Percentiles rank a stretch among this genome's conserved stretches.
Evolutionary conservation across 2,113 vertebrate genomes (phyloP).

Genomic region (Siniperca knerii): DNA sequence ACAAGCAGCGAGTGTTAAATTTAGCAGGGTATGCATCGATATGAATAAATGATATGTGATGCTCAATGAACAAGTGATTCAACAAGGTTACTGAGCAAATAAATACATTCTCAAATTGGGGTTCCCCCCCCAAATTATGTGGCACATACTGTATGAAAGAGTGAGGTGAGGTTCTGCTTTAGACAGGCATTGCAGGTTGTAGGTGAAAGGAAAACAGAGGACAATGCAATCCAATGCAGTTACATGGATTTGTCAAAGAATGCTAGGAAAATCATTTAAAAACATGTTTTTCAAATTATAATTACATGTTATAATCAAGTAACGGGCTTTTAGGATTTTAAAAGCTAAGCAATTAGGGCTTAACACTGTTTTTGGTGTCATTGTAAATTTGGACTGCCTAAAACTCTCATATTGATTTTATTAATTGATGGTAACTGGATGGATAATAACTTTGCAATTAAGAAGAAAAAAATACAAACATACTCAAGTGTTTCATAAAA

Average conservation of each 20-base stretch:
- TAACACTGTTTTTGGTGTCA: background rate
- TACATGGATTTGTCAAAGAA: background rate
- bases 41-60: conserved; percentile 50
- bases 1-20: conserved; percentile 49
- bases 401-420: background rate
- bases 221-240: background rate
- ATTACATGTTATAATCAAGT: background rate
- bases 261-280: background rate
- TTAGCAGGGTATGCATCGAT: conserved; percentile 42
- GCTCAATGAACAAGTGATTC: conserved; percentile 17
- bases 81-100: conserved; percentile 26
- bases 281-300: background rate
- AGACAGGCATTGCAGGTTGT: background rate
- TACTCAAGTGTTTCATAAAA: background rate
- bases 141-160: background rate
- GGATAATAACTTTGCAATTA: too few species aligned
- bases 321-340: background rate
- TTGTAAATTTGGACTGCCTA: background rate
- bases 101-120: background rate
- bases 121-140: background rate
- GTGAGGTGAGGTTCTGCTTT: background rate
- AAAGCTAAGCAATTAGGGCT: background rate
- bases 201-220: background rate
- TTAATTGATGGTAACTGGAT: background rate
- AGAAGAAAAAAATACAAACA: too few species aligned